These are phyloP conservation scores for Solen grandis DNA, from an alignment of 1,140 invertebrate species.

Conservation along the genomic window DNA sequence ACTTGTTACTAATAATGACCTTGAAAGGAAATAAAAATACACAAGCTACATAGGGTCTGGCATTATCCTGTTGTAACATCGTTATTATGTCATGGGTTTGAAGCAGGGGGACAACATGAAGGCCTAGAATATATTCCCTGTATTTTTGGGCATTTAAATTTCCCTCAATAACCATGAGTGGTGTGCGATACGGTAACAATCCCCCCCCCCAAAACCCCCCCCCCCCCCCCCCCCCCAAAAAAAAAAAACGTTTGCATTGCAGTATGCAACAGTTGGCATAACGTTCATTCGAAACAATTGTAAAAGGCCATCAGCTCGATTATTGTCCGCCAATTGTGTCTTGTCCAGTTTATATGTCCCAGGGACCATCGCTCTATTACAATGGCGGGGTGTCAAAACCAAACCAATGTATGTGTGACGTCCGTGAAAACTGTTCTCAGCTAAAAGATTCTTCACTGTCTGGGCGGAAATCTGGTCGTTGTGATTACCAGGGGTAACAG, in stretches of 20 bases:
- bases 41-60: too few relatives aligned
- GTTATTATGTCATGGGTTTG: constrained; percentile 4
- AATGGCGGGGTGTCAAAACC: background rate
- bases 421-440: background rate
- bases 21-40: too few relatives aligned
- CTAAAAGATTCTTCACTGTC: background rate
- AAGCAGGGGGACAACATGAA: background rate
- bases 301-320: background rate
- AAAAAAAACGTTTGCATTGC: constrained; percentile 2
- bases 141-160: background rate
- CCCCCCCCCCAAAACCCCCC: too few relatives aligned
- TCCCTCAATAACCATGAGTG: background rate
- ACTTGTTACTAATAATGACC: too few relatives aligned
- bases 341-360: constrained; percentile 6
- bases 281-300: background rate
- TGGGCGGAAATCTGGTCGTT: background rate
- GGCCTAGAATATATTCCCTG: background rate
- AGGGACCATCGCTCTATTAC: constrained; percentile 9
- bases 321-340: background rate
- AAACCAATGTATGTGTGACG: background rate
- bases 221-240: too few relatives aligned
- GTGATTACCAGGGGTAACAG: constrained; percentile 3
- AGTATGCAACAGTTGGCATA: constrained; percentile 2
- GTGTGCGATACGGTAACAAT: background rate
- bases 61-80: too few relatives aligned